Evolutionary conservation across 2,113 vertebrate genomes (phyloP).

Genomic region (Mirounga angustirostris): DNA sequence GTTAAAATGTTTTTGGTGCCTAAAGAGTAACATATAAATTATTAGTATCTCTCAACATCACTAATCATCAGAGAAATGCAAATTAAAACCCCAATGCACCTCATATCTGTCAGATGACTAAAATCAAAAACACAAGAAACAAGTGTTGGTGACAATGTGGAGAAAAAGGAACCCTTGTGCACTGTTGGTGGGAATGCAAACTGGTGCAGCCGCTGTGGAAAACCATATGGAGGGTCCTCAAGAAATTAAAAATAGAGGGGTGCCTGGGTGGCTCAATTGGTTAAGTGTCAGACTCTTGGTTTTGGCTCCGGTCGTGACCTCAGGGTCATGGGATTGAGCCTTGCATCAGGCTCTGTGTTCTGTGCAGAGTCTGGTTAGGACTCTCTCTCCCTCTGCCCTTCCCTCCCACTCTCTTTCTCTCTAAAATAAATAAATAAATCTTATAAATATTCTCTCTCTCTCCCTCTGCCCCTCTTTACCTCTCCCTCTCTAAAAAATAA

Average conservation of each 20-base stretch:
- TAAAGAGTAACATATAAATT: constrained; percentile 13
- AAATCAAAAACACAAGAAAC: neutral
- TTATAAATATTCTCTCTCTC: no score
- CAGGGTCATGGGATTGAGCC: no score
- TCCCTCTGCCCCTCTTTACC: no score
- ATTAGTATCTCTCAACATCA: neutral
- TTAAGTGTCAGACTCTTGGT: no score
- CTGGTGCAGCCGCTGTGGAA: neutral
- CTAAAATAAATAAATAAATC: no score
- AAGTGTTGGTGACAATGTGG: neutral
- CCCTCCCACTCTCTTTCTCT: no score
- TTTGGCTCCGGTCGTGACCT: no score
- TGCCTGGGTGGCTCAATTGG: no score
- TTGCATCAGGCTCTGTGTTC: no score
- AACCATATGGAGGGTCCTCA: neutral
- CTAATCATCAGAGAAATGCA: neutral
- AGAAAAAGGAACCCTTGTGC: neutral
- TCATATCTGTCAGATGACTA: neutral
- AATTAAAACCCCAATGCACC: neutral
- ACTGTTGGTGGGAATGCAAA: neutral
- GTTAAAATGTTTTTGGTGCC: constrained; percentile 20
- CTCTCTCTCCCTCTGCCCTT: no score
- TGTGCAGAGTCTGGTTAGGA: no score
- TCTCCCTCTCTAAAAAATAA: no score
- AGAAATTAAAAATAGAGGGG: neutral